Evolutionary conservation across 2,113 vertebrate species (phyloP).

Genomic region (Bambusicola thoracicus): DNA sequence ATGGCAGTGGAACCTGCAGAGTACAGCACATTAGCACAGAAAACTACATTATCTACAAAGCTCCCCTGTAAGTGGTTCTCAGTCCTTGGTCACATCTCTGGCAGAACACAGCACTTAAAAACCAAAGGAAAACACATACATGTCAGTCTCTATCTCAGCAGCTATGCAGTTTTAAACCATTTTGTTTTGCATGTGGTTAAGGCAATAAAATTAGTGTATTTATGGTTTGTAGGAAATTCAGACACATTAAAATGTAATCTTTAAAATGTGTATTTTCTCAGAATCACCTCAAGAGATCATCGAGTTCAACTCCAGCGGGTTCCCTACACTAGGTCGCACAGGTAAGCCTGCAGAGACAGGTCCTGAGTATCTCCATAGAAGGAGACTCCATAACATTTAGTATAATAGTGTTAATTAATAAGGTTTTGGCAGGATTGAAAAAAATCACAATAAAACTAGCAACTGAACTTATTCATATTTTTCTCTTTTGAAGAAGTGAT

Average conservation of each 20-base stretch:
- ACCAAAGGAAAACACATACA: neutral
- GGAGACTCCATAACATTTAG: neutral
- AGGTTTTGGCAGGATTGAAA: neutral
- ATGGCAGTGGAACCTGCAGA: neutral
- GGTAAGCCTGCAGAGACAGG: no score
- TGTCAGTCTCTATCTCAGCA: neutral
- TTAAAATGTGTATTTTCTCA: neutral
- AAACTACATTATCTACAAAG: neutral
- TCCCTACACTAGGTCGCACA: no score
- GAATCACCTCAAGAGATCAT: neutral
- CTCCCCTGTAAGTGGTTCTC: neutral
- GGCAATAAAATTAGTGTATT: neutral
- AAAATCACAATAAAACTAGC: neutral
- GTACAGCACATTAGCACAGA: accelerated
- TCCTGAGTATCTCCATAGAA: no score
- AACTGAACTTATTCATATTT: neutral
- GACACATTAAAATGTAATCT: neutral
- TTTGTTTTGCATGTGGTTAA: neutral
- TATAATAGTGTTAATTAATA: neutral
- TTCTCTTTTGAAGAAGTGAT: neutral
- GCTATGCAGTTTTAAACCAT: neutral
- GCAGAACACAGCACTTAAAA: neutral
- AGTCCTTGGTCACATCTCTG: neutral
- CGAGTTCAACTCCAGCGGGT: no score
- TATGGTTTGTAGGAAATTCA: neutral